phyloP scores from a whole-genome alignment of 2,797 vertebrate genomes.

The Diplodus puntazzo region DNA sequence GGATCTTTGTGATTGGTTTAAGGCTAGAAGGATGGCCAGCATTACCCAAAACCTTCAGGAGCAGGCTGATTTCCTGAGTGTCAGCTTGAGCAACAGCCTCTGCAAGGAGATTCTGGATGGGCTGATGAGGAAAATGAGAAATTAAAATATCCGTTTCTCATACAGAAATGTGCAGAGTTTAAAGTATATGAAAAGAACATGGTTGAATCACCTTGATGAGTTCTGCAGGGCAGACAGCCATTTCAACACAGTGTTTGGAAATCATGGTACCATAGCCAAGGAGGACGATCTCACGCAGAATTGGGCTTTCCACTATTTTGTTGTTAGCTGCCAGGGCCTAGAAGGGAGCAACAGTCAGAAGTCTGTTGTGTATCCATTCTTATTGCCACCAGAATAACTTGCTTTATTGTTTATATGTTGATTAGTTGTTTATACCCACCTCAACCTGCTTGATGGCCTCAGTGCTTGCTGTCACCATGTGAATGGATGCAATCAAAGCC shows the following conservation, averaged over 20 bases:
- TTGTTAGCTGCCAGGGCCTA: slow-evolving; percentile 57
- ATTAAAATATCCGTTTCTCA: neutral
- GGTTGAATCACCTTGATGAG: slow-evolving; percentile 83
- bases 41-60: slow-evolving; percentile 86
- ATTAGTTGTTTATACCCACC: slow-evolving; percentile 57
- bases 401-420: slow-evolving; percentile 9
- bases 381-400: neutral
- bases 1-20: slow-evolving; percentile 70
- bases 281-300: slow-evolving; percentile 80
- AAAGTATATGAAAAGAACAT: slow-evolving; percentile 6
- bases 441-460: slow-evolving; percentile 78
- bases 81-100: slow-evolving; percentile 71
- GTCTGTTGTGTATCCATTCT: neutral
- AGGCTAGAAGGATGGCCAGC: slow-evolving; percentile 77
- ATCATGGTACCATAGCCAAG: slow-evolving; percentile 89
- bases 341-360: slow-evolving; percentile 19
- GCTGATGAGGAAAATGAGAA: slow-evolving; percentile 69
- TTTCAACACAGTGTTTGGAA: slow-evolving; percentile 82
- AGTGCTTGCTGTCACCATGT: slow-evolving; percentile 81
- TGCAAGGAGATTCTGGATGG: slow-evolving; percentile 74
- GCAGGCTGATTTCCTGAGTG: slow-evolving; percentile 72
- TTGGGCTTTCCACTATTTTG: slow-evolving; percentile 62
- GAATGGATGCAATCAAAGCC: slow-evolving; percentile 82
- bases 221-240: slow-evolving; percentile 77
- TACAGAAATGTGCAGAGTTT: slow-evolving; percentile 32